A percentile compares a stretch with the other conserved stretches of the same genome.
Evolutionary conservation across 1,140 invertebrate genomes (phyloP).

Genomic region (Drosophila nigromelanica): DNA sequence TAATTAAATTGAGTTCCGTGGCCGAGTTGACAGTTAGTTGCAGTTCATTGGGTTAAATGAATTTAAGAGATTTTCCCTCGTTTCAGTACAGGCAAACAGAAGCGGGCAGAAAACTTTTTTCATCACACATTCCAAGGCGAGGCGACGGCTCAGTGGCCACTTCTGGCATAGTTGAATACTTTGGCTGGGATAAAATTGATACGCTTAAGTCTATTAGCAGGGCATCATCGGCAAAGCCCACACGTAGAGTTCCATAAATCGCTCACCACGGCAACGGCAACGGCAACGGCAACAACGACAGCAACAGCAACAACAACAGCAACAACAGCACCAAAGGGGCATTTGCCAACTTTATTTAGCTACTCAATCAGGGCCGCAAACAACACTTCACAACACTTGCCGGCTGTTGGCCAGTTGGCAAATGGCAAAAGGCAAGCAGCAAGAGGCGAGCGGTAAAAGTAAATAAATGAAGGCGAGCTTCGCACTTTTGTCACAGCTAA

Average conservation of each 20-base stretch:
- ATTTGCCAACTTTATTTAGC: conserved; percentile 65
- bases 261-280: conserved; percentile 13
- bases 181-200: conserved; percentile 38
- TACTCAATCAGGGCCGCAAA: conserved; percentile 74
- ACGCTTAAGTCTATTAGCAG: conserved; percentile 54
- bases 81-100: neutral
- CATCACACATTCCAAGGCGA: conserved; percentile 12
- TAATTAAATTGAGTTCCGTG: conserved; percentile 27
- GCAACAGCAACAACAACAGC: neutral
- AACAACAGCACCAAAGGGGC: conserved; percentile 25
- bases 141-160: conserved; percentile 13
- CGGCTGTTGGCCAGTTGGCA: conserved; percentile 56
- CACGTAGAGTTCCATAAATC: conserved; percentile 46
- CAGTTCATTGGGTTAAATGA: conserved; percentile 26
- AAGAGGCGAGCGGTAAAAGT: conserved; percentile 47
- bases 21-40: conserved; percentile 5
- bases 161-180: conserved; percentile 26
- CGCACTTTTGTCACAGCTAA: conserved; percentile 55
- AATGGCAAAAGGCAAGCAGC: conserved; percentile 45
- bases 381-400: conserved; percentile 62
- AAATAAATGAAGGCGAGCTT: conserved; percentile 75
- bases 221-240: conserved; percentile 19
- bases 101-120: conserved; percentile 1
- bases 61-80: conserved; percentile 19
- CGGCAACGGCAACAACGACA: neutral